Conservation (phyloP, 2,113 vertebrate species). For the Paramormyrops kingsleyae region DNA sequence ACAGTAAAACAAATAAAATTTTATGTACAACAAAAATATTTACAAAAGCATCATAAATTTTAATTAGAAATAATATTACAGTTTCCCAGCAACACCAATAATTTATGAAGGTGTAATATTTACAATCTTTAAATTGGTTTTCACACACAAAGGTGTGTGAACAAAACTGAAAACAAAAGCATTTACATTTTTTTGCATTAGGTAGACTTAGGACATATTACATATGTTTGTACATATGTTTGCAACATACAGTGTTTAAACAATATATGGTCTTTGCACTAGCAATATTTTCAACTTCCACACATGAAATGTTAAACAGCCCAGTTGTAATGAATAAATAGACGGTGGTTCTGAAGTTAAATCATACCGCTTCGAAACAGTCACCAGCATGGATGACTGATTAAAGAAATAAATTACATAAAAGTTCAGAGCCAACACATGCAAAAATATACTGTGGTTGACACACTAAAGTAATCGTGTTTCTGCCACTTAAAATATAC, state of each 20-base stretch:
- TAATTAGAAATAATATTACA: conserved; percentile 19
- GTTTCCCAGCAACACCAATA: conserved; percentile 16
- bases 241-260: background rate
- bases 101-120: conserved; percentile 6
- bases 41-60: conserved; percentile 20
- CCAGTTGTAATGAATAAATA: background rate
- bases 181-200: conserved; percentile 2
- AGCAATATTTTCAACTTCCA: conserved; percentile 1
- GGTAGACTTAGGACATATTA: background rate
- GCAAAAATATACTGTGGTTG: background rate
- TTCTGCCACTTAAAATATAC: conserved; percentile 1
- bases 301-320: background rate
- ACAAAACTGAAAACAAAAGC: background rate
- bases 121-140: background rate
- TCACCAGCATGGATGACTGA: background rate
- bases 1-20: background rate
- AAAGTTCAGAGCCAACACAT: background rate
- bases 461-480: background rate
- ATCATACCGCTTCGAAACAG: background rate
- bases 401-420: background rate
- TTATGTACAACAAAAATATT: conserved; percentile 10
- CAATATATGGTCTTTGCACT: background rate
- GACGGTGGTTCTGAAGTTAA: background rate
- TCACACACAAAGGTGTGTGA: background rate
- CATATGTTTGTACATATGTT: background rate